These are phyloP conservation scores for Plectropomus leopardus DNA, from an alignment of 2,113 vertebrate genomes.

Conservation along the genomic window DNA sequence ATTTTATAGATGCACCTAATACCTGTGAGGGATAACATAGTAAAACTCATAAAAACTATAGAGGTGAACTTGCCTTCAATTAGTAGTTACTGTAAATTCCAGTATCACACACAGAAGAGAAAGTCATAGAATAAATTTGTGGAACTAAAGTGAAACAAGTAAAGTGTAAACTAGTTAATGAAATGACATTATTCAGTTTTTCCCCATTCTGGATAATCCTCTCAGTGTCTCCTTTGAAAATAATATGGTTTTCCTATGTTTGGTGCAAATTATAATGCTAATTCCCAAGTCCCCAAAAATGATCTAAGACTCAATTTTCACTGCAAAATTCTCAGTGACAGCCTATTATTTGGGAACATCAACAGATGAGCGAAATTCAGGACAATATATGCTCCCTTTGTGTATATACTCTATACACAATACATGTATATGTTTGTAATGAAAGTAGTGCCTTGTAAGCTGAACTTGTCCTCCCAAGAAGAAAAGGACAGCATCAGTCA, in stretches of 20 bases:
- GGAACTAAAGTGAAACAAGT: neutral
- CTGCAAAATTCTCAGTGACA: neutral
- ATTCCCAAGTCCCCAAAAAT: neutral
- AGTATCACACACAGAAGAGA: constrained; percentile 1
- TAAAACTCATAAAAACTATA: neutral
- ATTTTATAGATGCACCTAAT: neutral
- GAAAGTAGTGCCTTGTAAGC: neutral
- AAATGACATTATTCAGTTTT: too few species aligned
- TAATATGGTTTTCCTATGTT: neutral
- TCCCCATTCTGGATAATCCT: neutral
- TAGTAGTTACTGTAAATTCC: neutral
- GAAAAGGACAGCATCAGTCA: neutral
- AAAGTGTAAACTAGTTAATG: neutral
- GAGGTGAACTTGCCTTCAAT: constrained; percentile 15
- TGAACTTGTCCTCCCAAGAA: neutral
- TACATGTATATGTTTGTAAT: neutral
- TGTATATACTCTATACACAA: too few species aligned
- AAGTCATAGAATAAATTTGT: neutral
- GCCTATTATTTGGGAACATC: neutral
- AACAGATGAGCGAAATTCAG: neutral
- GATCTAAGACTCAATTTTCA: neutral
- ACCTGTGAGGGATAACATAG: constrained; percentile 7
- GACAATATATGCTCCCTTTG: too few species aligned
- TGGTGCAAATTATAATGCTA: neutral
- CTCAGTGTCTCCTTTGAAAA: neutral